Percentiles rank a stretch among this genome's conserved stretches.
phyloP scores from a whole-genome alignment of 2,888 invertebrate genomes.

The Halictus ligatus region DNA sequence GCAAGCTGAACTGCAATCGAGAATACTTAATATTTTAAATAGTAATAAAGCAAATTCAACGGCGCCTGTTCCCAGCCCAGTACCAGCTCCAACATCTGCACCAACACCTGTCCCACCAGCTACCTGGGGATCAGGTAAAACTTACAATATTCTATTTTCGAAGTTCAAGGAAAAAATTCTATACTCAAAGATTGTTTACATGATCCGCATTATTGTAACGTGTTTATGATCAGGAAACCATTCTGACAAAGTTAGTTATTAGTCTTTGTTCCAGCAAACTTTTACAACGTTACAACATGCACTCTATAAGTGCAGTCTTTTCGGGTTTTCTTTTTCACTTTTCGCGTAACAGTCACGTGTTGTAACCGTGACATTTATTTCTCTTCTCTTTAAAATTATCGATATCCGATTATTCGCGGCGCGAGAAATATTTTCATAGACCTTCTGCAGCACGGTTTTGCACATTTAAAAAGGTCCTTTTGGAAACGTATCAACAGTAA shows the following conservation, averaged over 20 bases:
- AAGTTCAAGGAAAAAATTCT: constrained; percentile 3
- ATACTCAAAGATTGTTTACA: not conserved
- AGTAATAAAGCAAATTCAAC: constrained; percentile 84
- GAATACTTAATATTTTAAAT: constrained; percentile 92
- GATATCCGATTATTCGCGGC: not conserved
- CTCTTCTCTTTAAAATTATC: constrained; percentile 13
- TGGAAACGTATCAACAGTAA: constrained; percentile 27
- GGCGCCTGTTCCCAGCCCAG: constrained; percentile 79
- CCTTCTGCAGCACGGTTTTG: constrained; percentile 33
- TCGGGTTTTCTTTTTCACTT: not conserved
- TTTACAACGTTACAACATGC: constrained; percentile 3
- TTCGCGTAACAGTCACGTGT: not conserved
- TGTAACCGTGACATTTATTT: constrained; percentile 2
- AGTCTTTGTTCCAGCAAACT: constrained; percentile 16
- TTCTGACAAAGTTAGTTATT: not conserved
- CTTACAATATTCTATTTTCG: constrained; percentile 3
- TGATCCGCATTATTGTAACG: constrained; percentile 15
- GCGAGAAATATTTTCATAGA: constrained; percentile 5
- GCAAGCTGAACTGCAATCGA: constrained; percentile 90
- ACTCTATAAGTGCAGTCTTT: constrained; percentile 7
- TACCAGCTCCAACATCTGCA: constrained; percentile 81
- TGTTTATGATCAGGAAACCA: constrained; percentile 16
- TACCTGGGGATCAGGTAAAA: constrained; percentile 81
- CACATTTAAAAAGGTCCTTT: constrained; percentile 34
- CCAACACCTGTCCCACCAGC: constrained; percentile 74